phyloP scores from a whole-genome alignment of 2,113 vertebrate genomes.

The Corythornis madagascariensis region DNA sequence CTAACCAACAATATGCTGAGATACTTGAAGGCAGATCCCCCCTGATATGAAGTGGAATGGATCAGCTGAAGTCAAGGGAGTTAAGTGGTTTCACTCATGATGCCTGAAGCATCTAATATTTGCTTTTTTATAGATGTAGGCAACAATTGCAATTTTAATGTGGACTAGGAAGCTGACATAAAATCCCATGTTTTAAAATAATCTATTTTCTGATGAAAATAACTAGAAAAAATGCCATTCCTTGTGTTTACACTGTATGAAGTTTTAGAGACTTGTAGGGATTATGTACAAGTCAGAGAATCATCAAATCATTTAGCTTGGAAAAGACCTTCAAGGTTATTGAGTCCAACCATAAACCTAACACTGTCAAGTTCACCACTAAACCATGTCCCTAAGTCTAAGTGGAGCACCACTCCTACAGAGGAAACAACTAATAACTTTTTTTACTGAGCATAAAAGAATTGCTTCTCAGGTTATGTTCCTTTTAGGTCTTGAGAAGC shows the following conservation, averaged over 20 bases:
- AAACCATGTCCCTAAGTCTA: neutral
- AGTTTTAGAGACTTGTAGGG: constrained; percentile 5
- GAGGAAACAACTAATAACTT: neutral
- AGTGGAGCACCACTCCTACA: neutral
- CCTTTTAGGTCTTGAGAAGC: constrained; percentile 22
- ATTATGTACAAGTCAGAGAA: neutral
- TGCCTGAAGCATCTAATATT: neutral
- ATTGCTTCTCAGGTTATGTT: constrained; percentile 44
- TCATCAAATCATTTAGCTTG: neutral
- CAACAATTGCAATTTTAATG: neutral
- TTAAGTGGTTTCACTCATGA: neutral
- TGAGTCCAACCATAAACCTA: no score
- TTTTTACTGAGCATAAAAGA: constrained; percentile 25
- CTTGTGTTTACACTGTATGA: neutral
- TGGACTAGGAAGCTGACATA: neutral
- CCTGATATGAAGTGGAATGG: neutral
- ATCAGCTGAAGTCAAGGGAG: neutral
- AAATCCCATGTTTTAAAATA: neutral
- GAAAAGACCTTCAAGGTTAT: neutral
- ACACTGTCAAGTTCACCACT: neutral
- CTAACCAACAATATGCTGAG: neutral
- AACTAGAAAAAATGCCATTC: neutral
- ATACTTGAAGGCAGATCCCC: neutral
- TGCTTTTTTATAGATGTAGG: neutral
- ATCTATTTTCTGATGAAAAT: neutral